phyloP scores from a whole-genome alignment of 2,888 invertebrate genomes.

The Brachyptera putata region DNA sequence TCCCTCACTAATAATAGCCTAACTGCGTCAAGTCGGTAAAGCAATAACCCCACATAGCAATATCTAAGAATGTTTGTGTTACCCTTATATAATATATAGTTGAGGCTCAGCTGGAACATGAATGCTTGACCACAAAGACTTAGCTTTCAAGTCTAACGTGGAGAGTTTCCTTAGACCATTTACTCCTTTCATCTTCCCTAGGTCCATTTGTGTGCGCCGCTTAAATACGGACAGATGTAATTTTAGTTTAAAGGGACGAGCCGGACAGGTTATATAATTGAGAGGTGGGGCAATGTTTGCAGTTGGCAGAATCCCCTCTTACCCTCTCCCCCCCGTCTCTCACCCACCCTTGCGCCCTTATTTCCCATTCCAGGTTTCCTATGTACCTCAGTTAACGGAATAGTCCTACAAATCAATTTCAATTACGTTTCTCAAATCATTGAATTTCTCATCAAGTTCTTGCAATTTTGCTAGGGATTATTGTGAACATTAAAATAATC shows the following conservation, averaged over 20 bases:
- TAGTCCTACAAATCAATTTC: conserved; percentile 34
- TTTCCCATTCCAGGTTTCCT: conserved; percentile 9
- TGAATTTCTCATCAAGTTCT: conserved; percentile 32
- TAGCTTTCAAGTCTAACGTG: no score
- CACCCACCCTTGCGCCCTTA: conserved; percentile 10
- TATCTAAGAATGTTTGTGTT: no score
- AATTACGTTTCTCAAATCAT: conserved; percentile 34
- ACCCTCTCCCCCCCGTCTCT: conserved; percentile 7
- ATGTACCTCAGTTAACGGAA: not conserved
- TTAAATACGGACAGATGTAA: conserved; percentile 25
- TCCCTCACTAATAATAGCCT: no score
- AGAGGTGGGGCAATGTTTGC: conserved; percentile 23
- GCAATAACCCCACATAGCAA: no score
- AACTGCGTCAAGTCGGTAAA: no score
- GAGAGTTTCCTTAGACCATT: conserved; percentile 14
- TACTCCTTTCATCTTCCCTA: conserved; percentile 14
- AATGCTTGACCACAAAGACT: no score
- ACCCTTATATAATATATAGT: conserved; percentile 6
- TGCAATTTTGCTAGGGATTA: no score
- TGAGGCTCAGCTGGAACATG: no score
- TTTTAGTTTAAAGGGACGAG: conserved; percentile 21
- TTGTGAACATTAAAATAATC: no score
- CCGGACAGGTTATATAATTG: conserved; percentile 19
- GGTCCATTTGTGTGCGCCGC: not conserved
- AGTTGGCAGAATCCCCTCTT: conserved; percentile 24